Percentiles rank a stretch among this genome's conserved stretches.
Conservation (phyloP, 2,797 vertebrate genomes). For the Oceanodroma leucorhoa region DNA sequence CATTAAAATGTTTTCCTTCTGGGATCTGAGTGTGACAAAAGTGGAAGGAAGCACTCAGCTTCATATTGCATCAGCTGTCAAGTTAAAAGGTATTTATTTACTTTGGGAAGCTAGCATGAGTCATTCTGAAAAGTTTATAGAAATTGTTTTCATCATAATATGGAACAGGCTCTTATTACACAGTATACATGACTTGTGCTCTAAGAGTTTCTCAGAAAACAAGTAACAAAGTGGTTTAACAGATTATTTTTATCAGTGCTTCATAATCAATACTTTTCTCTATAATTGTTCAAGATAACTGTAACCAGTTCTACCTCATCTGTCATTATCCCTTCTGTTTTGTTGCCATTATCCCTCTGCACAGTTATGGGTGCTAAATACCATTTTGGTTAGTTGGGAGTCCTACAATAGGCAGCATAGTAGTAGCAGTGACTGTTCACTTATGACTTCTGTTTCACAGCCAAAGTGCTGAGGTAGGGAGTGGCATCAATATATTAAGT, state of each 20-base stretch:
- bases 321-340: not conserved
- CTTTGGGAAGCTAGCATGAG: slow-evolving; percentile 7
- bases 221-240: not conserved
- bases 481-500: slow-evolving; percentile 38
- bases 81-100: slow-evolving; percentile 43
- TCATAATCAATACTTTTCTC: not conserved
- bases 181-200: not conserved
- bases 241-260: not conserved
- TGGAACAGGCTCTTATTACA: not conserved
- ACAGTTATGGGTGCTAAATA: not conserved
- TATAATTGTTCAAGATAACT: not conserved
- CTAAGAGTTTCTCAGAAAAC: not conserved
- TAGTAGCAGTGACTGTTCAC: not conserved
- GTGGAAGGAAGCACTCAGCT: slow-evolving; percentile 19
- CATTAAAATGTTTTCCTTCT: not conserved
- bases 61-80: slow-evolving; percentile 9
- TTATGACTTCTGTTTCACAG: not conserved
- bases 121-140: slow-evolving; percentile 33
- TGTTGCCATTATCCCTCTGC: not conserved
- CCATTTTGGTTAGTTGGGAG: not conserved
- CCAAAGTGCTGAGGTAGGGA: slow-evolving; percentile 46
- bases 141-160: slow-evolving; percentile 3
- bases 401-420: not conserved
- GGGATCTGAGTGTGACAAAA: not conserved
- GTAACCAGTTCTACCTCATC: not conserved